Base-by-base conservation (phyloP, 2,113 vertebrate species). In the Odocoileus hemionus region DNA sequence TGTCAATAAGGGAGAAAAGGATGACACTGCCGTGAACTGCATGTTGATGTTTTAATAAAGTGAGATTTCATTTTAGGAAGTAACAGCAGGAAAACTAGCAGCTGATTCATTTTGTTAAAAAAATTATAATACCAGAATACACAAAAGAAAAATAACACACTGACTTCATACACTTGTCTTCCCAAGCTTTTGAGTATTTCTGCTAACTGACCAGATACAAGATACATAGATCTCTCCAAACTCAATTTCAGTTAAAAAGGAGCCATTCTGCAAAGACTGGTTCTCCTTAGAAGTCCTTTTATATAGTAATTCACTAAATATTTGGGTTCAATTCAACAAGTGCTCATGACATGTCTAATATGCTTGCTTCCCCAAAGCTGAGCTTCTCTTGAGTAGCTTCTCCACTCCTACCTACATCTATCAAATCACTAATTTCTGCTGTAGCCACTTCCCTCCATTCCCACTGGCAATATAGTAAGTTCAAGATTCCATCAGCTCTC, bases 1-100 rank as follows among this genome's bases (percentile, higher is more conserved):
- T 99, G 98, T 15, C 96, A 96, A 93, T 28, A 30, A 85, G 91
- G 15, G 16, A 95, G 33, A 76, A 91, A 0, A 19, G 76, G 76
- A 96, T 86, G 58, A 88, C 1, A 8, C 33, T 92, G 3, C 5
- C 14, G 55, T 36, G 55, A 33, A 90, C 1, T 76, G 6, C 5
- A 52, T 15, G 28, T 13, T 96, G 50, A 23, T 82, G 87, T 61
- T 16, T 87, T 4, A 92, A 64, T n/a, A 84, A 47, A 82, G 33
- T 11, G 33, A 84, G 14, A 36, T 36, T 74, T 82, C 26, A 78
- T 1, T 54, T 96, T 16, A 95, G 10, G 70, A 95, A 86, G 3
- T 86, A 70, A 55, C 3, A 70, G 55, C 23, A 10, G 19, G 23
- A 19, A 97, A 96, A 88, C 36, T 58, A 95, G 92, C 9, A 96